A percentile compares a stretch with the other conserved stretches of the same genome.
Conservation (phyloP, 2,797 vertebrate species). For the Propithecus deckenii region DNA sequence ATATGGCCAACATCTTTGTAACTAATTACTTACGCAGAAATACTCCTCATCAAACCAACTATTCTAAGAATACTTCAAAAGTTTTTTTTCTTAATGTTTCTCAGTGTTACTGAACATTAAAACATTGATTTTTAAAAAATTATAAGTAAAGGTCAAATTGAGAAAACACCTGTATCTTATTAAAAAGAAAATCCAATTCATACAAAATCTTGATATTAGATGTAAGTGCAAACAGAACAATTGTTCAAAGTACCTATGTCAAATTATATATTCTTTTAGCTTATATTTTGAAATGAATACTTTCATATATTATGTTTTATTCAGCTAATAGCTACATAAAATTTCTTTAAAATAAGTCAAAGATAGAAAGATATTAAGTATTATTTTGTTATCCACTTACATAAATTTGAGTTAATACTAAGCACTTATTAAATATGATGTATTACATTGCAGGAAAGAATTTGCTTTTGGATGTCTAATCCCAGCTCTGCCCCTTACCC, state of each 20-base stretch:
- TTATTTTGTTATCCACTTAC: background rate
- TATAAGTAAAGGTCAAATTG: constrained; percentile 51
- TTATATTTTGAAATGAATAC: background rate
- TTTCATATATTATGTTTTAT: background rate
- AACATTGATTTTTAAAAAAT: constrained; percentile 56
- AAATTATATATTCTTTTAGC: background rate
- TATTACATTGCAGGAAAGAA: background rate
- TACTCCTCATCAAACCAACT: constrained; percentile 62
- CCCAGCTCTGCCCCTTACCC: background rate
- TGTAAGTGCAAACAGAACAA: background rate
- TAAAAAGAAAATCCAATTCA: background rate
- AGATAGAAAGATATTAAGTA: background rate
- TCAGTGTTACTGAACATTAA: constrained; percentile 75
- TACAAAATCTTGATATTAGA: background rate
- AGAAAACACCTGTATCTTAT: constrained; percentile 46
- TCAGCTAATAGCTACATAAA: background rate
- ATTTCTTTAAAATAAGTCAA: background rate
- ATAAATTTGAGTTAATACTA: background rate
- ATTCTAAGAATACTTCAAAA: constrained; percentile 73
- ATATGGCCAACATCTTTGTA: constrained; percentile 53
- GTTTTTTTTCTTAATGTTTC: constrained; percentile 69
- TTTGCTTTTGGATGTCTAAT: background rate
- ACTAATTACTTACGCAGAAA: constrained; percentile 69
- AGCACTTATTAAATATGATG: background rate
- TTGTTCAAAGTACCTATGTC: background rate